Evolutionary conservation across 2,888 invertebrate genomes (phyloP).

Genomic region (Ophion ventricosus): DNA sequence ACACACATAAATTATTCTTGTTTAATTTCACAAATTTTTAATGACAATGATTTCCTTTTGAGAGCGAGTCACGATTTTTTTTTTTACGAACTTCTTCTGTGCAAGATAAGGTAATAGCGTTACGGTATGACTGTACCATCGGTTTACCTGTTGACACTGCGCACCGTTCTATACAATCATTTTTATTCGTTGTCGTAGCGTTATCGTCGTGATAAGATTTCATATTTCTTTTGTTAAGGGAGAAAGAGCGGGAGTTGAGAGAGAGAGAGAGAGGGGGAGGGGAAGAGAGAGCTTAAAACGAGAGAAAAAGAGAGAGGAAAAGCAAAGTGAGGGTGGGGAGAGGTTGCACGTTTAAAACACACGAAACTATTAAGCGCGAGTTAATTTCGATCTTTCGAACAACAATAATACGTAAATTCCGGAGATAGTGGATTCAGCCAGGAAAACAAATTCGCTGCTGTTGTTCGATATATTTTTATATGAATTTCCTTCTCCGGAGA

Average conservation of each 20-base stretch:
- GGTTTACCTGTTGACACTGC: slow-evolving; percentile 75
- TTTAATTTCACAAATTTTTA: background rate
- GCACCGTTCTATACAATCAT: slow-evolving; percentile 39
- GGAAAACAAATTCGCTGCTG: background rate
- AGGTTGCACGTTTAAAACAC: background rate
- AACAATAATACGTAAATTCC: background rate
- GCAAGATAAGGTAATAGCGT: slow-evolving; percentile 49
- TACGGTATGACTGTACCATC: slow-evolving; percentile 28
- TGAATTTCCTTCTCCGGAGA: background rate
- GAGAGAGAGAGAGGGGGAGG: background rate
- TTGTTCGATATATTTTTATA: background rate
- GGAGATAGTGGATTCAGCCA: background rate
- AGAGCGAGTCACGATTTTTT: slow-evolving; percentile 17
- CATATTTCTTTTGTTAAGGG: slow-evolving; percentile 46
- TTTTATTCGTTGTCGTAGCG: slow-evolving; percentile 52
- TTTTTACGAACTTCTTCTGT: slow-evolving; percentile 22
- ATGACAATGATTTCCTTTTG: slow-evolving; percentile 2
- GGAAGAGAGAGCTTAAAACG: background rate
- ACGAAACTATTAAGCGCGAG: background rate
- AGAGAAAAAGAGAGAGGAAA: slow-evolving; percentile 9
- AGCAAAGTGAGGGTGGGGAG: background rate
- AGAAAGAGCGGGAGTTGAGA: slow-evolving; percentile 8
- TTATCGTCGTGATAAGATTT: slow-evolving; percentile 66
- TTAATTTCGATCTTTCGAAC: background rate
- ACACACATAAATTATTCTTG: background rate